Evolutionary conservation across 1,140 invertebrate genomes (phyloP).

Genomic region (Drosophila baimaii): DNA sequence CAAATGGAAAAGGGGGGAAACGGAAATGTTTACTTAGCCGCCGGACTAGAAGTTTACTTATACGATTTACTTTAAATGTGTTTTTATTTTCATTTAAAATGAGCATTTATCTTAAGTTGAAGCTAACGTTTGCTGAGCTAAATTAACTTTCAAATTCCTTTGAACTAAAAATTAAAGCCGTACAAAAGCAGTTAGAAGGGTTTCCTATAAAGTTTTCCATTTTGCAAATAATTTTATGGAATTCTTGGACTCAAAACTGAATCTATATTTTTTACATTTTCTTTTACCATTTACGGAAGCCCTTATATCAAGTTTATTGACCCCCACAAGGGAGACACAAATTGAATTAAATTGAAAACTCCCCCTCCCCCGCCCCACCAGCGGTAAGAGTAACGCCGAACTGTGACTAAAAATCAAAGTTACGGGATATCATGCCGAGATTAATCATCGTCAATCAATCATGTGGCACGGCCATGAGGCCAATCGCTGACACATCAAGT

Average conservation of each 20-base stretch:
- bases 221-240: too few species aligned
- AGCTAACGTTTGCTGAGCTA: too few species aligned
- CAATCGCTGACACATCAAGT: conserved; percentile 63
- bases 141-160: too few species aligned
- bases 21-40: conserved; percentile 59
- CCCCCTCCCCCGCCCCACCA: not conserved
- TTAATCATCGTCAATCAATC: conserved; percentile 69
- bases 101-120: not conserved
- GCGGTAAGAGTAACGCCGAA: not conserved
- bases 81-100: not conserved
- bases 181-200: too few species aligned
- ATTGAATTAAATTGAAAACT: conserved; percentile 26
- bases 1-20: conserved; percentile 30
- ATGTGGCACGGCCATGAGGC: conserved; percentile 45
- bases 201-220: too few species aligned
- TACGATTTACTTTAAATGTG: conserved; percentile 1
- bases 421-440: conserved; percentile 47
- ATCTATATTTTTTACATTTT: too few species aligned
- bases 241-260: too few species aligned
- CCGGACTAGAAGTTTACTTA: conserved; percentile 1
- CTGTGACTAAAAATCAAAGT: conserved; percentile 70
- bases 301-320: conserved; percentile 12
- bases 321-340: conserved; percentile 8
- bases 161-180: too few species aligned
- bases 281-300: not conserved